Base-by-base conservation (phyloP, 2,888 invertebrate species). In the Leptopilina syphax region DNA sequence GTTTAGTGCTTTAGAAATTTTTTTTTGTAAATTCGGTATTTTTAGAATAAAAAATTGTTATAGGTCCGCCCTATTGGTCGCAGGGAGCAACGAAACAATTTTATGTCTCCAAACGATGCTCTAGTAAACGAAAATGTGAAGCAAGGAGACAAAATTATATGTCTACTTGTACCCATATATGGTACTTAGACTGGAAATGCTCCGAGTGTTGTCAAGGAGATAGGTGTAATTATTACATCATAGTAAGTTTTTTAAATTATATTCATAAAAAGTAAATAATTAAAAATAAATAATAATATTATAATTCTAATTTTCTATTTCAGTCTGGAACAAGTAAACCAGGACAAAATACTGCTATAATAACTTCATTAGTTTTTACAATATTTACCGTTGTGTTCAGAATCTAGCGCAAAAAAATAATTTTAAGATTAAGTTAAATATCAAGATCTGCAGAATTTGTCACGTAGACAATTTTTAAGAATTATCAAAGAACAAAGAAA, bases 101-200 rank as follows among this genome's bases (percentile, higher is more conserved):
- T 92, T 98, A 97, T 88, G 95, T 99, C 67, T 97, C 97, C 0
- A 99, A 99, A 91, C 93, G 95, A 76, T 99, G 99, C 93, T 95
- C 97, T 12, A 96, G 96, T 0, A 96, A 95, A 90, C 94, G 95
- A 0, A 94, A 95, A 84, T 99, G 99, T 91, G 95, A 96, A 41
- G 93, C 93, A 81, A 95, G 94, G 77, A 94, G 96, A 81, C 94
- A 94, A 79, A 93, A 93, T 63, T 95, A 95, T 87, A 97, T 96
- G 96, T 94, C 94, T 8, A 93, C 95, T 81, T 98, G 98, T 88
- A 96, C 97, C 1, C 95, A 97, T 88, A 97, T 98, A 86, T 97
- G 97, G 98, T 99, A 98, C 89, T 96, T 97, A 89, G 98, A 99
- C 92, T 99, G 98, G 99, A 95, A 96, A 84, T 99, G 98, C 92